Percentiles rank a stretch among this genome's conserved stretches.
Conservation (phyloP, 2,888 invertebrate genomes). For the Aricia artaxerxes region DNA sequence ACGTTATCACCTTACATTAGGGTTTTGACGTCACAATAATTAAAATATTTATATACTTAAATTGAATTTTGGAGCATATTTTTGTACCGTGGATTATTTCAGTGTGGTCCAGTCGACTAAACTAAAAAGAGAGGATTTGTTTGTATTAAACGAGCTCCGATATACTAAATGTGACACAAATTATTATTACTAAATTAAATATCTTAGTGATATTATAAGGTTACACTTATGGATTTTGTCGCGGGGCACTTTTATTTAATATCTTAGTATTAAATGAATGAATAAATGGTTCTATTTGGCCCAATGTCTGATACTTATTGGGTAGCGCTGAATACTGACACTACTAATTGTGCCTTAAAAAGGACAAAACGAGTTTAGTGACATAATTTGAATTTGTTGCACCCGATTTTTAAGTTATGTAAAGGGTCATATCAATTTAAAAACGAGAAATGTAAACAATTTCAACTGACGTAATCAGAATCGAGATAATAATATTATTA, state of each 20-base stretch:
- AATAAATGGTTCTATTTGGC: background rate
- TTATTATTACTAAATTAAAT: no score
- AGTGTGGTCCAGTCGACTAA: no score
- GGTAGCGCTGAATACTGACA: background rate
- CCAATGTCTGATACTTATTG: background rate
- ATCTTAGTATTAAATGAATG: background rate
- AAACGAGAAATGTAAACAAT: constrained; percentile 1
- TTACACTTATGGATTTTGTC: no score
- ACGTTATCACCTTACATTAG: background rate
- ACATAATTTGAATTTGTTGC: background rate
- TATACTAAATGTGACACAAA: no score
- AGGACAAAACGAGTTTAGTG: background rate
- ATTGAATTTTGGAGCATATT: no score
- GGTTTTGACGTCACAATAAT: background rate
- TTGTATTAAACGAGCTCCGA: no score
- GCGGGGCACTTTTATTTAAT: no score
- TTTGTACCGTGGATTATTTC: no score
- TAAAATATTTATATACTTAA: no score
- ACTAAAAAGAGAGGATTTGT: no score
- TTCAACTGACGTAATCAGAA: constrained; percentile 8
- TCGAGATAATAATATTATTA: background rate
- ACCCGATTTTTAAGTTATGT: background rate
- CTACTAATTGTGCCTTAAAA: background rate
- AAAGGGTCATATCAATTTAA: constrained; percentile 4
- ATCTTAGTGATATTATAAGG: no score